Evolutionary conservation across 1,140 invertebrate species (phyloP).

Genomic region (Schlechtendalia chinensis): DNA sequence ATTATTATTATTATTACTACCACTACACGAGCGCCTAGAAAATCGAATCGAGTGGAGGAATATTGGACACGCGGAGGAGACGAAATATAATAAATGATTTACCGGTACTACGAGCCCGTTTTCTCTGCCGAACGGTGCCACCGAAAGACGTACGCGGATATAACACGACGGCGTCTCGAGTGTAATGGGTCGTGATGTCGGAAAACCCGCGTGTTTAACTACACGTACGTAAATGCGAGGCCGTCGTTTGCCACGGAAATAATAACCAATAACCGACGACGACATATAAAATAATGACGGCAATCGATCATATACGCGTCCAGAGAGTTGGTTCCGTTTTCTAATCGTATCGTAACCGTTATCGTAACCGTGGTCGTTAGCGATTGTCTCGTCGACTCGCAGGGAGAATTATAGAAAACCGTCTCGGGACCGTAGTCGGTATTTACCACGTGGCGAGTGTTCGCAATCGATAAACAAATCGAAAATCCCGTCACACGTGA

Average conservation of each 20-base stretch:
- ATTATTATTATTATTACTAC: no score
- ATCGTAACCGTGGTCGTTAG: no score
- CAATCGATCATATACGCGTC: background rate
- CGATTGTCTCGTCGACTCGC: no score
- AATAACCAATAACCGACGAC: constrained; percentile 2
- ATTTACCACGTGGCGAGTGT: no score
- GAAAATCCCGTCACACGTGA: no score
- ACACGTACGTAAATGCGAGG: no score
- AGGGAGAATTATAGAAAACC: no score
- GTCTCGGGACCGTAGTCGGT: no score
- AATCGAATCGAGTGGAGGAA: background rate
- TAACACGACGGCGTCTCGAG: background rate
- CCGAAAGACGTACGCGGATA: background rate
- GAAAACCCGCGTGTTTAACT: background rate
- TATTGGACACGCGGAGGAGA: background rate
- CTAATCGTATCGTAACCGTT: no score
- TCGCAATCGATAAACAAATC: no score
- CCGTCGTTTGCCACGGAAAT: background rate
- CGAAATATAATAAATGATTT: background rate
- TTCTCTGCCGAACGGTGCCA: background rate
- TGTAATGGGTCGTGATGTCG: background rate
- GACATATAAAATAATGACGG: background rate
- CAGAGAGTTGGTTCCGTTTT: no score
- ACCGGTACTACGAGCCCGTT: background rate
- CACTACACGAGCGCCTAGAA: background rate